phyloP scores from a whole-genome alignment of 2,797 vertebrate genomes.

The Nyctibius grandis region DNA sequence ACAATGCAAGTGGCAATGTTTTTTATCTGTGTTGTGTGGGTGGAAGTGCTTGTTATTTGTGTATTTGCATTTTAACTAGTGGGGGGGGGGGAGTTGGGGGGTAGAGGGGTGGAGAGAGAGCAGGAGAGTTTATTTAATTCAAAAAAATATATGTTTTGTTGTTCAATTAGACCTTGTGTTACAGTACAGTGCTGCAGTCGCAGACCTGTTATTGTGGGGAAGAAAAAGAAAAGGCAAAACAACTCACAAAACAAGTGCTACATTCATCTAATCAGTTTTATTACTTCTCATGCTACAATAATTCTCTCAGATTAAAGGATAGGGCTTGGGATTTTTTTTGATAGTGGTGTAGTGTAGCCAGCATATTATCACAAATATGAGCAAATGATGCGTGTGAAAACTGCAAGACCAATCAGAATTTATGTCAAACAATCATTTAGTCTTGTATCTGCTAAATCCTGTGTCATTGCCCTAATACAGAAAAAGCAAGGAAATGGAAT shows the following conservation, averaged over 20 bases:
- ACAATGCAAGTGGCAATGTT: background rate
- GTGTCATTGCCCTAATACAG: background rate
- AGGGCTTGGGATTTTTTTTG: background rate
- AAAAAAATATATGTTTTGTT: background rate
- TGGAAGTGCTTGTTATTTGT: background rate
- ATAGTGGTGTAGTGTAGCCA: background rate
- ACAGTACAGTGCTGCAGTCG: background rate
- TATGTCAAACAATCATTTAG: background rate
- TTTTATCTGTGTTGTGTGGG: background rate
- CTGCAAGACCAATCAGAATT: background rate
- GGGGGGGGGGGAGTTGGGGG: background rate
- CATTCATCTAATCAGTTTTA: background rate
- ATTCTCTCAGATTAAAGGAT: background rate
- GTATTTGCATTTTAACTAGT: background rate
- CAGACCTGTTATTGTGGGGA: background rate
- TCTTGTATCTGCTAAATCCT: background rate
- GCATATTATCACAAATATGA: background rate
- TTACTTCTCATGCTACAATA: background rate
- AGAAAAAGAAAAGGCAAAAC: background rate
- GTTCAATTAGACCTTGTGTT: slow-evolving; percentile 14
- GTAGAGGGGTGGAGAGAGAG: too few relatives aligned
- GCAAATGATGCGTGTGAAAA: background rate
- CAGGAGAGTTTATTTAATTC: background rate
- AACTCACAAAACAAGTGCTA: background rate
- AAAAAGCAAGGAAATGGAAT: background rate